These are phyloP conservation scores for Pemphigus obesinymphae DNA, from an alignment of 1,140 invertebrate genomes.

Conservation along the genomic window DNA sequence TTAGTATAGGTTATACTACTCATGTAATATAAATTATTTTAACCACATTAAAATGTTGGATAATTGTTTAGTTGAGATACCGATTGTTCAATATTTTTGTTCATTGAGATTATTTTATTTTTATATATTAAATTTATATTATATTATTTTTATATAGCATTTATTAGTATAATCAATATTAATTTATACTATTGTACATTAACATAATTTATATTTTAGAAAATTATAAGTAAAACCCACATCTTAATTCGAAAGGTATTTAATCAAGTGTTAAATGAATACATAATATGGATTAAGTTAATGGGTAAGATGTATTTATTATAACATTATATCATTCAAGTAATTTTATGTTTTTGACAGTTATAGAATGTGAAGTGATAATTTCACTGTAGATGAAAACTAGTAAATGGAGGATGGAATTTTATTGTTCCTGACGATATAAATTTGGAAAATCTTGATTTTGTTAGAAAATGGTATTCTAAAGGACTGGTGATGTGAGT, in stretches of 20 bases:
- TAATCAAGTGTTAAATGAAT: neutral
- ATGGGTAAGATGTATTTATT: too few species aligned
- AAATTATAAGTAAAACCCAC: too few species aligned
- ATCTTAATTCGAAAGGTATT: too few species aligned
- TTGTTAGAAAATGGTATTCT: neutral
- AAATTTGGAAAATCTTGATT: neutral
- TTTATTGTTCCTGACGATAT: neutral
- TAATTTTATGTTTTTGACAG: neutral
- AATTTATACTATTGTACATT: too few species aligned
- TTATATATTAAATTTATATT: too few species aligned
- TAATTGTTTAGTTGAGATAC: neutral
- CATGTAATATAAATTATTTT: neutral
- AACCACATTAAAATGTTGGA: neutral
- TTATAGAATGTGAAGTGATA: too few species aligned
- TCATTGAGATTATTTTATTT: too few species aligned
- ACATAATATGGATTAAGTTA: neutral
- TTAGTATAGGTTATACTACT: neutral
- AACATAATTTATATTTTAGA: too few species aligned
- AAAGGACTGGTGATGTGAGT: neutral
- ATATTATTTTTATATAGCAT: too few species aligned
- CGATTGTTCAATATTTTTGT: neutral
- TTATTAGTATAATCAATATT: too few species aligned
- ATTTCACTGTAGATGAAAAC: too few species aligned
- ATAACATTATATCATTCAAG: neutral
- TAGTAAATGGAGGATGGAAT: too few species aligned